These are phyloP conservation scores for roundworm (Caenorhabditis elegans) DNA, from an alignment of 1,140 invertebrate genomes.

Conservation along the genomic window WBcel235 BX284606.5:12406001-12406500, in stretches of 20 bases:
- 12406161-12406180: background rate
- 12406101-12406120: slow-evolving; percentile 6
- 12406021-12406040: background rate
- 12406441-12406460: background rate
- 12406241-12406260: slow-evolving; percentile 21
- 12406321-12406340: slow-evolving; percentile 9
- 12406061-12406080: background rate
- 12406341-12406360: slow-evolving; percentile 7
- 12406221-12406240: slow-evolving; percentile 6
- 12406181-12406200: slow-evolving; percentile 23
- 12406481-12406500: too few relatives aligned
- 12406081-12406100: background rate
- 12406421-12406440: slow-evolving; percentile 17
- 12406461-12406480: background rate
- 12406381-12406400: slow-evolving; percentile 22
- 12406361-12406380: slow-evolving; percentile 12
- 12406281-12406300: slow-evolving; percentile 30
- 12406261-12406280: slow-evolving; percentile 23
- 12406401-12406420: slow-evolving; percentile 23
- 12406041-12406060: background rate
- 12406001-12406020: background rate
- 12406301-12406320: slow-evolving; percentile 25
- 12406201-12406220: background rate
- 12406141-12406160: slow-evolving; percentile 26
- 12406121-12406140: background rate